Conservation (phyloP, 2,797 vertebrate genomes). For the Hemitrygon akajei region DNA sequence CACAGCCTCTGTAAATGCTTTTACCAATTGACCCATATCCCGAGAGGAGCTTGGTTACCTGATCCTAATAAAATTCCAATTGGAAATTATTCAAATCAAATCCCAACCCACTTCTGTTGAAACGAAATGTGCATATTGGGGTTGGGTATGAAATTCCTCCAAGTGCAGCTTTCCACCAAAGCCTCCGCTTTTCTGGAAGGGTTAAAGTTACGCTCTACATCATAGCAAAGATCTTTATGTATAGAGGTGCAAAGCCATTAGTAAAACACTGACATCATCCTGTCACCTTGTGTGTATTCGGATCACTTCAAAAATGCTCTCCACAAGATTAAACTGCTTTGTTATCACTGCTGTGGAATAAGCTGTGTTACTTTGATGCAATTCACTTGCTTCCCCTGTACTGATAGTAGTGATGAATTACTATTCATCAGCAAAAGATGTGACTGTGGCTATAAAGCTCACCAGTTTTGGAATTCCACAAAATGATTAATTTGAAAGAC, state of each 20-base stretch:
- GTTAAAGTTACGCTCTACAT: neutral
- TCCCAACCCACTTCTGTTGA: neutral
- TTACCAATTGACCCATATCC: neutral
- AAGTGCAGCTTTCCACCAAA: neutral
- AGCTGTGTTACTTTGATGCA: neutral
- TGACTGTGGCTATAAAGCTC: neutral
- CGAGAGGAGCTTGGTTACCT: no score
- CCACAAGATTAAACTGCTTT: slow-evolving; percentile 6
- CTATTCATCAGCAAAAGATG: neutral
- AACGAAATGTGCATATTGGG: neutral
- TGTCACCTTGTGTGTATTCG: neutral
- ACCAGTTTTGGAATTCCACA: neutral
- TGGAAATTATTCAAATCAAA: no score
- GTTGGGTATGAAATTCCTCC: neutral
- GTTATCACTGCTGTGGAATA: slow-evolving; percentile 6
- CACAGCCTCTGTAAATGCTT: neutral
- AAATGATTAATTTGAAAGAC: neutral
- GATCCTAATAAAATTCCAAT: no score
- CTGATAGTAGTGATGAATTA: neutral
- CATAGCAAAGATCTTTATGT: neutral
- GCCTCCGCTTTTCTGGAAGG: neutral
- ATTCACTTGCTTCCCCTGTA: neutral
- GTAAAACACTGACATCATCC: slow-evolving; percentile 7
- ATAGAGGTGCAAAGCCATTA: neutral
- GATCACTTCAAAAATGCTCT: slow-evolving; percentile 18